phyloP scores from a whole-genome alignment of 2,888 invertebrate genomes.

The Xylota sylvarum region DNA sequence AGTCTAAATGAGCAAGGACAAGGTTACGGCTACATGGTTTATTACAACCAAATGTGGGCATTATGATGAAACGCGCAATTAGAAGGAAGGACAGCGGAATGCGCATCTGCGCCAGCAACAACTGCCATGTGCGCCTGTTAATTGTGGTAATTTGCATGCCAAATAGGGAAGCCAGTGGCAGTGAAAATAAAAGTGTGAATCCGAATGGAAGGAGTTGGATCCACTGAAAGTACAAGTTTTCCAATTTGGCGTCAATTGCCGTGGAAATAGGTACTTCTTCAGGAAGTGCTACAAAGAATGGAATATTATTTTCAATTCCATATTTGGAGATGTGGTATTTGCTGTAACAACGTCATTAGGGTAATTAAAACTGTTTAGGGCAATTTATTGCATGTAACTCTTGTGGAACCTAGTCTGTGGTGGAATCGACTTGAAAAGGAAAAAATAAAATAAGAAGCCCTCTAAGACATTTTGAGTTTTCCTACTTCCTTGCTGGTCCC shows the following conservation, averaged over 20 bases:
- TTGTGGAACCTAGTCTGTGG: too few relatives aligned
- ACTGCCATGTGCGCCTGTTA: conserved; percentile 23
- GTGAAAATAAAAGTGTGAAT: conserved; percentile 51
- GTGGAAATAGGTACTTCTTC: not conserved
- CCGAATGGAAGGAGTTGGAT: not conserved
- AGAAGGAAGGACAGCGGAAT: conserved; percentile 52
- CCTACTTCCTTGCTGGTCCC: too few relatives aligned
- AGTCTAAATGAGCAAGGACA: conserved; percentile 59
- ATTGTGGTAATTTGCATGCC: conserved; percentile 50
- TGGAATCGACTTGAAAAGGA: too few relatives aligned
- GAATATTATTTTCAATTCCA: not conserved
- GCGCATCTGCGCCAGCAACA: conserved; percentile 15
- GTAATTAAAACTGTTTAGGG: conserved; percentile 4
- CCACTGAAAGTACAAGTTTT: conserved; percentile 27
- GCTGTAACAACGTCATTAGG: not conserved
- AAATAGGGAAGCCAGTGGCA: conserved; percentile 45
- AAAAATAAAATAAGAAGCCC: not conserved
- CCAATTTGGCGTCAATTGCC: conserved; percentile 19
- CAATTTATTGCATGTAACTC: too few relatives aligned
- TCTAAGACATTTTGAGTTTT: too few relatives aligned
- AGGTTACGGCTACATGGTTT: conserved; percentile 57
- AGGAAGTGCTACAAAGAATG: not conserved
- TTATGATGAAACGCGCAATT: conserved; percentile 74
- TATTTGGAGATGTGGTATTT: conserved; percentile 1
- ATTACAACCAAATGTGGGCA: conserved; percentile 75